phyloP scores from a whole-genome alignment of 2,113 vertebrate species.

The Rhea americana region DNA sequence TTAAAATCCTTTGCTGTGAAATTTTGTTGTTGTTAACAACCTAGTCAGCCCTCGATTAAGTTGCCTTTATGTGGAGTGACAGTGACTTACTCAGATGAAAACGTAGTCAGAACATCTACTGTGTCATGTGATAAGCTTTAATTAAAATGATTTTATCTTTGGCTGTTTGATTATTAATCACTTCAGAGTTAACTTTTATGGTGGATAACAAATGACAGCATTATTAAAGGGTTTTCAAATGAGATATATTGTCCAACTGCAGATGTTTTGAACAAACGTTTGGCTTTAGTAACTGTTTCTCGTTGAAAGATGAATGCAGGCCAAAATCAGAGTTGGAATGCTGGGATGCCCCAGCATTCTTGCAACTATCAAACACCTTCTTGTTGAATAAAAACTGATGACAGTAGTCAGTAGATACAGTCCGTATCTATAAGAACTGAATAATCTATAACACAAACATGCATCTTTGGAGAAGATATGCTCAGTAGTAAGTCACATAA shows the following conservation, averaged over 20 bases:
- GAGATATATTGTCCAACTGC: background rate
- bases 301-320: background rate
- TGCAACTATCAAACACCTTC: background rate
- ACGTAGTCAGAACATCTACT: background rate
- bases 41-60: background rate
- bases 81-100: background rate
- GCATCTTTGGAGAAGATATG: background rate
- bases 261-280: slow-evolving; percentile 2
- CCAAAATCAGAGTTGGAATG: background rate
- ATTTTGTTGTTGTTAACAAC: background rate
- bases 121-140: slow-evolving; percentile 15
- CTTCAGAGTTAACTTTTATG: background rate
- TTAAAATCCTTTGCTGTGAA: background rate
- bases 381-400: background rate
- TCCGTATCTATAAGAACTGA: background rate
- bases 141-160: slow-evolving; percentile 46
- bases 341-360: background rate
- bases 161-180: background rate
- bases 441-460: rapidly evolving
- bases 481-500: slow-evolving; percentile 4
- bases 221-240: background rate
- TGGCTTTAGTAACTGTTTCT: background rate
- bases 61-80: background rate
- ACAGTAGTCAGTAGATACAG: background rate
- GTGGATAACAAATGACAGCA: background rate